phyloP scores from a whole-genome alignment of 2,888 invertebrate species.

The Sminthurides aquaticus region DNA sequence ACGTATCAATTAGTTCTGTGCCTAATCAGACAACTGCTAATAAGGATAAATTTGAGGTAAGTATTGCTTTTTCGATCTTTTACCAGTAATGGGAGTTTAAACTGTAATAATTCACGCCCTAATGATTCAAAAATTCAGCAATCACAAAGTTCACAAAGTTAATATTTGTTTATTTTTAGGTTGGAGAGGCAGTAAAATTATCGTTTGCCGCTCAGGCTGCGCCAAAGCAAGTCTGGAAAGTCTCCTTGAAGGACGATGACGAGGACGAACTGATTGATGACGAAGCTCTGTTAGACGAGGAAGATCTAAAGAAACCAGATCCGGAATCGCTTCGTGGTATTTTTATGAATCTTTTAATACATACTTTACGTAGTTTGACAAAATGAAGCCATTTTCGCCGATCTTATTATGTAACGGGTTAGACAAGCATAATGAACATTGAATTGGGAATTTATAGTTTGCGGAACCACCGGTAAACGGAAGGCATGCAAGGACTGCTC shows the following conservation, averaged over 20 bases:
- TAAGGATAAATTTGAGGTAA: slow-evolving; percentile 29
- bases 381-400: neutral
- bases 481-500: slow-evolving; percentile 97
- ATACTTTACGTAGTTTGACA: slow-evolving; percentile 15
- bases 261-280: slow-evolving; percentile 78
- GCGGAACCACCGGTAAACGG: slow-evolving; percentile 78
- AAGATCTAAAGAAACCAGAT: slow-evolving; percentile 81
- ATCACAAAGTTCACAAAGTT: too few species aligned
- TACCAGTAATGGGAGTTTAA: neutral
- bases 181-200: slow-evolving; percentile 27
- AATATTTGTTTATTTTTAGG: slow-evolving; percentile 11
- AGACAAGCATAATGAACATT: too few species aligned
- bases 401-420: neutral
- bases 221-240: slow-evolving; percentile 25
- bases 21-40: slow-evolving; percentile 19
- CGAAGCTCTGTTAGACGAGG: slow-evolving; percentile 79
- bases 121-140: too few species aligned
- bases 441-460: slow-evolving; percentile 53
- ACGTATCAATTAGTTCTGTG: neutral
- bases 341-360: slow-evolving; percentile 14
- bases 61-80: neutral
- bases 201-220: neutral
- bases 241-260: slow-evolving; percentile 46
- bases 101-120: too few species aligned
- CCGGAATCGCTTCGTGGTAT: slow-evolving; percentile 73